Conservation (phyloP, 2,113 vertebrate genomes). For the Pterocles gutturalis region DNA sequence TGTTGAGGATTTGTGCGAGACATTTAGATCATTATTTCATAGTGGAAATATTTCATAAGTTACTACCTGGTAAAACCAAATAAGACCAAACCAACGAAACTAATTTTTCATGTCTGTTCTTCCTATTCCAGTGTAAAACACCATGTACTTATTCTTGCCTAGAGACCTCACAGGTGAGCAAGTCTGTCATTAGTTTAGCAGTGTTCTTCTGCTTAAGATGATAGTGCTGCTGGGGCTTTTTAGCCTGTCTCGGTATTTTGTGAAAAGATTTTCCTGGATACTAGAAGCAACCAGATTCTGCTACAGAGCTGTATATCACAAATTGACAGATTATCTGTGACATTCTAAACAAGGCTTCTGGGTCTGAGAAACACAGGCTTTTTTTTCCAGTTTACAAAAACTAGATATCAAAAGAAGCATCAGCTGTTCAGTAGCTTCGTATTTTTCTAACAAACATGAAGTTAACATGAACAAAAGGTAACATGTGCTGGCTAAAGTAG, state of each 20-base stretch:
- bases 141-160: background rate
- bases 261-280: background rate
- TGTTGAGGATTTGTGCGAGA: background rate
- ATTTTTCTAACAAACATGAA: background rate
- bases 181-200: background rate
- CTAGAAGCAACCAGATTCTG: background rate
- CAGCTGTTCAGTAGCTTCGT: background rate
- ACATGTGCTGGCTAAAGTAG: accelerated
- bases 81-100: background rate
- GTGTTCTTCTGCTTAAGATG: background rate
- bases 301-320: background rate
- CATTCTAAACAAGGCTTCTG: background rate
- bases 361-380: background rate
- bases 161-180: background rate
- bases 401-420: background rate
- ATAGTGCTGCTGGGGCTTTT: background rate
- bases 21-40: background rate
- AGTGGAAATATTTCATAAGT: background rate
- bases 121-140: background rate
- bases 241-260: background rate
- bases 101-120: background rate
- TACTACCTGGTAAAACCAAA: background rate
- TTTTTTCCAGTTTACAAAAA: background rate
- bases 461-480: background rate
- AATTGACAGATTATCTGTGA: background rate